Percentiles rank a stretch among this genome's conserved stretches.
phyloP scores from a whole-genome alignment of 1,140 invertebrate genomes.

The Leptopilina clavipes region DNA sequence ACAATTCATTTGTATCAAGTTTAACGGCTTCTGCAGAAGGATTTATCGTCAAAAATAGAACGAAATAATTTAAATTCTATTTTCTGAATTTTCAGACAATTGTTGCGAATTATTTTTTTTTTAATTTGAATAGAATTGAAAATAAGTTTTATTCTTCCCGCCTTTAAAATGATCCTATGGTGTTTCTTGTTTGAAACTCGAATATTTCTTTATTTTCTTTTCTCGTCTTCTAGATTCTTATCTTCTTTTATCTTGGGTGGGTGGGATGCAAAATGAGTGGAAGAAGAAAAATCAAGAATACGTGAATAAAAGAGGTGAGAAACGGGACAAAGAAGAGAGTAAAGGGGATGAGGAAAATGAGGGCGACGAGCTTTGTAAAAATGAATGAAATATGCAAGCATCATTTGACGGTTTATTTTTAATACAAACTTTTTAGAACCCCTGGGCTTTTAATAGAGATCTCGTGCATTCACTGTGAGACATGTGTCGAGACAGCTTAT shows the following conservation, averaged over 20 bases:
- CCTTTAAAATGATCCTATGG: background rate
- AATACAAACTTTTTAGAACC: constrained; percentile 47
- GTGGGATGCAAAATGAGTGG: background rate
- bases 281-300: constrained; percentile 17
- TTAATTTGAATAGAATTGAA: background rate
- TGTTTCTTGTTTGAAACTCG: constrained; percentile 25
- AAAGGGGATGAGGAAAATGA: constrained; percentile 21
- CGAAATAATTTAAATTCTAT: no score
- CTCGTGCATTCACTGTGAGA: constrained; percentile 32
- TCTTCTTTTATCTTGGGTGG: background rate
- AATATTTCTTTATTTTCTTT: constrained; percentile 32
- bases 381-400: constrained; percentile 38
- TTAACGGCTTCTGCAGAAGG: no score
- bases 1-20: background rate
- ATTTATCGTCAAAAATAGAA: no score
- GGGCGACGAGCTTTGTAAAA: constrained; percentile 34
- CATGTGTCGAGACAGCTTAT: constrained; percentile 44
- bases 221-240: background rate
- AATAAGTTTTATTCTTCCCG: background rate
- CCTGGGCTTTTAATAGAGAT: constrained; percentile 42
- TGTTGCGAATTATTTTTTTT: background rate
- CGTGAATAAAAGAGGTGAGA: constrained; percentile 26
- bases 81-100: no score
- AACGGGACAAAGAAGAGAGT: constrained; percentile 33
- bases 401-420: constrained; percentile 56